These are phyloP conservation scores for Notarius lentiginosus DNA, from an alignment of 2,113 vertebrate species.

Conservation along the genomic window DNA sequence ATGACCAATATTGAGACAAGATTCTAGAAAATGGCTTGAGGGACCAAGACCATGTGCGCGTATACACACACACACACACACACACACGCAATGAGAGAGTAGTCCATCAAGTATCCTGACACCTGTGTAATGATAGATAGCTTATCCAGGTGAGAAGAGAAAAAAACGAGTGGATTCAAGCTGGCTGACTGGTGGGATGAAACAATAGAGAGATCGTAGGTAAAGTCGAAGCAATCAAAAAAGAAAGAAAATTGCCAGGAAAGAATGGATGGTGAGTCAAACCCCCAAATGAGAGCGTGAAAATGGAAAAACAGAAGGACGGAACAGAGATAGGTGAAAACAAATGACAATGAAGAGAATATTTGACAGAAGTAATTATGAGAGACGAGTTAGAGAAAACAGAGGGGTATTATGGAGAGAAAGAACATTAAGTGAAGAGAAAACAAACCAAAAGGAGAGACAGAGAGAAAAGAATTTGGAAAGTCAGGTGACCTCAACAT, in stretches of 20 bases:
- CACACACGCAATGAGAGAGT: not conserved
- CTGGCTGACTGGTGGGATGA: not conserved
- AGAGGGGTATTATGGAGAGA: not conserved
- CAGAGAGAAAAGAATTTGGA: too few relatives aligned
- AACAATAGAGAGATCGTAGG: not conserved
- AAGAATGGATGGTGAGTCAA: constrained; percentile 33
- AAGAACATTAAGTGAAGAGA: not conserved
- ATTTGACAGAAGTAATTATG: constrained; percentile 39
- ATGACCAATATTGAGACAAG: not conserved
- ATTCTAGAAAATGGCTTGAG: constrained; percentile 32
- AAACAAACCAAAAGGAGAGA: not conserved
- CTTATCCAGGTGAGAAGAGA: constrained; percentile 21
- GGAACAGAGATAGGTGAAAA: constrained; percentile 24
- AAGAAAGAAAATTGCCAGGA: not conserved
- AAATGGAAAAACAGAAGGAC: constrained; percentile 1
- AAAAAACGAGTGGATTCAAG: not conserved
- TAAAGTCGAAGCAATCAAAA: not conserved
- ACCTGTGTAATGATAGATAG: constrained; percentile 28
- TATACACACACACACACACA: constrained; percentile 1
- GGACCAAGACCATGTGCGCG: not conserved
- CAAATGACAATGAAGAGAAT: not conserved
- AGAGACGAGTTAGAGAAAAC: not conserved
- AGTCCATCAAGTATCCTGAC: constrained; percentile 2
- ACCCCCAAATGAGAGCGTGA: constrained; percentile 5
- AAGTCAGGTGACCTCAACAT: not conserved